These are phyloP conservation scores for Clusia tigrina DNA, from an alignment of 2,888 invertebrate genomes.

Conservation along the genomic window DNA sequence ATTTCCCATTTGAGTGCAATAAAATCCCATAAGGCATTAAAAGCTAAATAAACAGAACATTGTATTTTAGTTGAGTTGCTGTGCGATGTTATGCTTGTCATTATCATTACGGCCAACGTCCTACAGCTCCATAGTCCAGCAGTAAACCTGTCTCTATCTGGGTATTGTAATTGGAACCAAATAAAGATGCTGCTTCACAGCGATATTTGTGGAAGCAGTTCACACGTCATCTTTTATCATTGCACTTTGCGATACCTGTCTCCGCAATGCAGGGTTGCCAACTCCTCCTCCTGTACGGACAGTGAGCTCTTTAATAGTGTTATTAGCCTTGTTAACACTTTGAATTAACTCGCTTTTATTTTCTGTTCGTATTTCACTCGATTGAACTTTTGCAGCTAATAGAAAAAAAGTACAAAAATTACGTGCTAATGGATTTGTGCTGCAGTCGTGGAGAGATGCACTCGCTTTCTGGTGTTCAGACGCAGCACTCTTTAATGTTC, in stretches of 20 bases:
- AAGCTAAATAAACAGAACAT: constrained; percentile 29
- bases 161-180: not conserved
- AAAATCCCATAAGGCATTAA: constrained; percentile 32
- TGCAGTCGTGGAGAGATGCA: not conserved
- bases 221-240: not conserved
- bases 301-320: not conserved
- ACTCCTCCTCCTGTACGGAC: no score
- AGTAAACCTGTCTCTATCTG: not conserved
- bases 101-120: not conserved
- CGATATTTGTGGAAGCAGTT: not conserved
- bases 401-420: not conserved
- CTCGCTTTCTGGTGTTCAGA: not conserved
- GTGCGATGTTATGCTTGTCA: constrained; percentile 7
- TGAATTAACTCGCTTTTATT: not conserved
- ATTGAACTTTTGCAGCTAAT: not conserved
- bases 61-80: not conserved
- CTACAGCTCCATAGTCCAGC: no score
- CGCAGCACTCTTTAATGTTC: no score
- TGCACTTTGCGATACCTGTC: no score
- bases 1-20: constrained; percentile 31
- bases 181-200: not conserved
- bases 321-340: constrained; percentile 7
- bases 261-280: no score
- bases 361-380: not conserved
- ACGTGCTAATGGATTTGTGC: constrained; percentile 9